Evolutionary conservation across 2,888 invertebrate genomes (phyloP).

Genomic region (Pachycephus smyrnensis): DNA sequence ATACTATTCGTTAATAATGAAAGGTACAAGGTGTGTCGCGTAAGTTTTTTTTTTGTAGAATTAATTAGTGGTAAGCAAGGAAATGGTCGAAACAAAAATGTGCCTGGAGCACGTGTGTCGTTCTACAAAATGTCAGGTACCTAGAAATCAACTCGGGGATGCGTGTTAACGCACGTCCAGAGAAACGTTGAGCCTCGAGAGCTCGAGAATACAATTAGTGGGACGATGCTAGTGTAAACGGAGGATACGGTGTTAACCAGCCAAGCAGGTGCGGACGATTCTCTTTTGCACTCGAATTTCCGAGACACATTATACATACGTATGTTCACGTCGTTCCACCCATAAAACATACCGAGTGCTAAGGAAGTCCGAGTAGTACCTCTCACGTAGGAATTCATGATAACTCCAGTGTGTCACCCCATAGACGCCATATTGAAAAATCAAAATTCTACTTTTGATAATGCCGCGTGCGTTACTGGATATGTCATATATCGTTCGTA

Average conservation of each 20-base stretch:
- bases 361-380: not conserved
- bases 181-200: conserved; percentile 13
- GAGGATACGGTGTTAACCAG: conserved; percentile 34
- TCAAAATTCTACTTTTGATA: not conserved
- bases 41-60: not conserved
- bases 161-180: conserved; percentile 19
- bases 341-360: not conserved
- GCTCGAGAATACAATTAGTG: conserved; percentile 52
- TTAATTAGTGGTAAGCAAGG: not conserved
- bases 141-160: not conserved
- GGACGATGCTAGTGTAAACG: conserved; percentile 33
- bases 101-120: not conserved
- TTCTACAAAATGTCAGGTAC: not conserved
- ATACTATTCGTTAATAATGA: not conserved
- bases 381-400: not conserved
- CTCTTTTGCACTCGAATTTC: conserved; percentile 21
- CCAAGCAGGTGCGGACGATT: conserved; percentile 47
- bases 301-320: not conserved
- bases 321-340: not conserved
- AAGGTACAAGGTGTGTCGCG: not conserved
- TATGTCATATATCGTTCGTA: not conserved
- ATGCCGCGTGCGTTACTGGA: not conserved
- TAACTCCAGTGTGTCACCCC: not conserved
- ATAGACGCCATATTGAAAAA: not conserved
- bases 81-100: not conserved